Evolutionary conservation across 2,888 invertebrate genomes (phyloP).

Genomic region (Xanthorhoe spadicearia): DNA sequence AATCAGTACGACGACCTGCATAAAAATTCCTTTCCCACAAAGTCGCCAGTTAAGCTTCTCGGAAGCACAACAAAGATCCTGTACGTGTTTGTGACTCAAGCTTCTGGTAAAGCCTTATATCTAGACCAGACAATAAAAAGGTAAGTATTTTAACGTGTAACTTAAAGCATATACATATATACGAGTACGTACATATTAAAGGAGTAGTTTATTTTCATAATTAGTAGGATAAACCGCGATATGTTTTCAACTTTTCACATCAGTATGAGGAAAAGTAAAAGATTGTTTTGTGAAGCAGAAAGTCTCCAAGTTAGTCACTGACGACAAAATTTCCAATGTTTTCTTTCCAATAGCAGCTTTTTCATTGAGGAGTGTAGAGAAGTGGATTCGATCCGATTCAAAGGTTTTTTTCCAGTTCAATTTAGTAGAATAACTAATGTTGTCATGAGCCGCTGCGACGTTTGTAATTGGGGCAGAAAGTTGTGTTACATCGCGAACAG

Average conservation of each 20-base stretch:
- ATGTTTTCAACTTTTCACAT: background rate
- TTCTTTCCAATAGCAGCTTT: constrained; percentile 11
- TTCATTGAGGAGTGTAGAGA: no score
- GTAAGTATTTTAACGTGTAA: constrained; percentile 1
- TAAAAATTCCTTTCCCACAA: constrained; percentile 79
- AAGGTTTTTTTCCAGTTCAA: constrained; percentile 27
- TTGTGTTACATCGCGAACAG: constrained; percentile 68
- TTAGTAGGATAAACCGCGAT: background rate
- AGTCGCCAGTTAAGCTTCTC: constrained; percentile 73
- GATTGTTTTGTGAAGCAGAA: background rate
- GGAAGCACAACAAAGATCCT: constrained; percentile 83
- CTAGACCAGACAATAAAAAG: constrained; percentile 56
- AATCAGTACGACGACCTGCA: constrained; percentile 77
- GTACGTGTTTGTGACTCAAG: constrained; percentile 76
- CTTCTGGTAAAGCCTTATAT: constrained; percentile 60
- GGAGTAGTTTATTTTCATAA: background rate
- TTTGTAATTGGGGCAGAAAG: constrained; percentile 75
- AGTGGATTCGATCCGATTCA: background rate
- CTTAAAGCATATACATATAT: background rate
- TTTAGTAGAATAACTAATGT: constrained; percentile 32
- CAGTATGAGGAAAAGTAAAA: background rate
- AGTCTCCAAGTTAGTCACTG: constrained; percentile 13
- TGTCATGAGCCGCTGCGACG: constrained; percentile 33
- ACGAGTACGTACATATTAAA: no score
- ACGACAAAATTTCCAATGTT: background rate